Percentiles rank a stretch among this genome's conserved stretches.
Evolutionary conservation across 2,797 vertebrate genomes (phyloP).

Genomic region (Steatocranus sp.): DNA sequence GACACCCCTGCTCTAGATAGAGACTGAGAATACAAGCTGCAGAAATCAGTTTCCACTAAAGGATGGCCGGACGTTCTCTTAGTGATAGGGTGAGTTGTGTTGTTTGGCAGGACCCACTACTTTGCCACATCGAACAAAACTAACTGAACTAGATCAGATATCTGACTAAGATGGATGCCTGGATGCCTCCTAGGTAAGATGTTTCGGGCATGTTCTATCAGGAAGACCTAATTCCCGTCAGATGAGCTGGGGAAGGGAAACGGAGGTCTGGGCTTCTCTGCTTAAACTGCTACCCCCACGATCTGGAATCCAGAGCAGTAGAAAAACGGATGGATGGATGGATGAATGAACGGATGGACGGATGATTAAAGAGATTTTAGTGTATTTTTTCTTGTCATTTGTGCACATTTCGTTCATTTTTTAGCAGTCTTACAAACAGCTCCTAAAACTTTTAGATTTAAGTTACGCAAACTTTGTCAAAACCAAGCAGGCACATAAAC

Average conservation of each 20-base stretch:
- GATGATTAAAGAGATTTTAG: neutral
- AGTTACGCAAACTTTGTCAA: neutral
- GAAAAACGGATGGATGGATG: neutral
- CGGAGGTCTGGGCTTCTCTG: neutral
- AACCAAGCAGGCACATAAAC: constrained; percentile 4
- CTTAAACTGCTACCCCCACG: neutral
- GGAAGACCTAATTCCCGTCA: neutral
- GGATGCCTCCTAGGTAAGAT: neutral
- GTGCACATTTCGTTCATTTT: neutral
- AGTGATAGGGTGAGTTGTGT: neutral
- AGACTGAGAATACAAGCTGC: neutral
- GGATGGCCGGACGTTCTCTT: neutral
- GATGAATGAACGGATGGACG: neutral
- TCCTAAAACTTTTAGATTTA: neutral
- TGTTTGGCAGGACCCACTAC: neutral
- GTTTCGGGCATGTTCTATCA: neutral
- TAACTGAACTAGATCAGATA: neutral
- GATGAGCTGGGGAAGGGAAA: neutral
- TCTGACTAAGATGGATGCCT: neutral
- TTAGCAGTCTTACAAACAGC: neutral
- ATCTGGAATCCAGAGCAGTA: neutral
- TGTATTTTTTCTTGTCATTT: neutral
- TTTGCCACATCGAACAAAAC: neutral
- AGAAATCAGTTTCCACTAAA: neutral
- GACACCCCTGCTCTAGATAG: neutral